Evolutionary conservation across 2,113 vertebrate genomes (phyloP).

Genomic region (Heptranchias perlo): DNA sequence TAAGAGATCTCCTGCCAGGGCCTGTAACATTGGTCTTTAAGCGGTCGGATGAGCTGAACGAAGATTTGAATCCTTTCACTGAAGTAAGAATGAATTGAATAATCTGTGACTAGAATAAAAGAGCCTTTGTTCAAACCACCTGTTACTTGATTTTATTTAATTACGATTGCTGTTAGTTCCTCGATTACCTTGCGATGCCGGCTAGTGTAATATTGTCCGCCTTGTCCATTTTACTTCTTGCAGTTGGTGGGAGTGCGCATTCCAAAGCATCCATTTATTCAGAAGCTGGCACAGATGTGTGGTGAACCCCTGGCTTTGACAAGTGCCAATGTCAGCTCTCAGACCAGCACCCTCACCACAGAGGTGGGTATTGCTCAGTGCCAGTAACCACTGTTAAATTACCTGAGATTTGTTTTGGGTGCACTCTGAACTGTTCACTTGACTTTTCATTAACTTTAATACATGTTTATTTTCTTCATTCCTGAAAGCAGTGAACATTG

Average conservation of each 20-base stretch:
- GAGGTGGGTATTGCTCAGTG: conserved; percentile 58
- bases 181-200: not conserved
- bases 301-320: conserved; percentile 80
- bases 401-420: not conserved
- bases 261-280: conserved; percentile 76
- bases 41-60: conserved; percentile 69
- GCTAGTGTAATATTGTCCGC: not conserved
- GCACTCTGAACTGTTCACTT: not conserved
- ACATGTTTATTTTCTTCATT: conserved; percentile 23
- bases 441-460: not conserved
- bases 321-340: conserved; percentile 83
- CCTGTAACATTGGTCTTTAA: conserved; percentile 86
- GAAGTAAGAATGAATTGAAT: conserved; percentile 58
- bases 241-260: conserved; percentile 90
- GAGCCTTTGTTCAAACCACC: not conserved
- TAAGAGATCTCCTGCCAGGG: conserved; percentile 79
- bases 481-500: not conserved
- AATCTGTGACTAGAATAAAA: not conserved
- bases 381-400: not conserved
- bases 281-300: conserved; percentile 72
- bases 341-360: conserved; percentile 70
- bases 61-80: conserved; percentile 85
- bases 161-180: not conserved
- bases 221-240: conserved; percentile 28
- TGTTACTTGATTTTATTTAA: not conserved